Base-by-base conservation (phyloP, 2,797 vertebrate species). In the Lepus townsendii region DNA sequence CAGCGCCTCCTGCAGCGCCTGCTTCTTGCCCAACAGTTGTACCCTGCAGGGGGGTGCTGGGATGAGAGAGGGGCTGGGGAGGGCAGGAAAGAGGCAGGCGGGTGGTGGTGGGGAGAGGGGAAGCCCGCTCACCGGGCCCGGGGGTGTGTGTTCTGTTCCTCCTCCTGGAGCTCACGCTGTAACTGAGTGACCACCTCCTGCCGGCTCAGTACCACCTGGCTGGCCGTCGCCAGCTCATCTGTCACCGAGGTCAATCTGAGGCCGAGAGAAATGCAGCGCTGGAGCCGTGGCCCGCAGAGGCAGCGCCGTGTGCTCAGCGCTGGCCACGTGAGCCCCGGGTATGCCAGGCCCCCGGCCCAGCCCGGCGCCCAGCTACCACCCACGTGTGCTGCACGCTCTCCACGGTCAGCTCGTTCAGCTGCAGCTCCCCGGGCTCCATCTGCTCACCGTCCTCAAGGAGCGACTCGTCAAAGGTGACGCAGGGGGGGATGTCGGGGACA, bases 331-430 rank as follows among this genome's bases (percentile, higher is more conserved):
- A 62, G 72, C 54, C 10, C 50, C 38, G 1, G 2, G 38, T n/a
- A 30, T 14, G 12, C 68, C 30, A 17, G 54, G 52, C 32, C 16
- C 66, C 71, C 0, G 0, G n/a, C 20, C 26, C 19, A 7, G 30
- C 65, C 83, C 6, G 1, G 0, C 0, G 26, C 60, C 20, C 0
- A 0, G 52, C 0, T 19, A 13, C 30, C 87, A 66, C 99, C 95
- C 96, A 99, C 99, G 98, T 98, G 98, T 99, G 99, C 96, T 99
- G 99, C 93, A 99, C 97, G 0, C 98, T 99, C 97, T 99, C 99
- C 2, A 99, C 32, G 0, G 99, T 99, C 88, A 99, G 98, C 80
- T 99, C 99, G 0, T 99, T 99, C 92, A 99, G 96, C 97, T 99
- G 98, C 84, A 99, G 98, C 94, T 99, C 98, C 17, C 98, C 98